Conservation (phyloP, 1,140 invertebrate genomes). For the Pantala flavescens region DNA sequence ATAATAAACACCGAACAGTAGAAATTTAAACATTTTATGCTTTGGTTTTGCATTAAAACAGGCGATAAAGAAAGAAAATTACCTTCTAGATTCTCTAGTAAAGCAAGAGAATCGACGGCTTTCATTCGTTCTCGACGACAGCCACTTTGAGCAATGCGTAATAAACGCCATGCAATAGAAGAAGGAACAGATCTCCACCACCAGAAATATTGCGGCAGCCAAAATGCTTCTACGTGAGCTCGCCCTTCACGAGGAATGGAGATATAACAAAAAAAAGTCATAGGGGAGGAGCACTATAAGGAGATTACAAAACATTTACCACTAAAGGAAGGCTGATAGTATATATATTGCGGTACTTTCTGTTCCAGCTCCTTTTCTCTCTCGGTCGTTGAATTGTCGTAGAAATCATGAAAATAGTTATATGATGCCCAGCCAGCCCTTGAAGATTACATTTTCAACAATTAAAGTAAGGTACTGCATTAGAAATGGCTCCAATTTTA, state of each 20-base stretch:
- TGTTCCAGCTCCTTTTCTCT: slow-evolving; percentile 33
- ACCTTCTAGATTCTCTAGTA: slow-evolving; percentile 35
- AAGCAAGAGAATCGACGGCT: slow-evolving; percentile 31
- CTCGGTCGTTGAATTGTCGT: slow-evolving; percentile 16
- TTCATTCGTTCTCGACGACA: slow-evolving; percentile 27
- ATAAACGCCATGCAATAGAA: slow-evolving; percentile 27
- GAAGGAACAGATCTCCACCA: slow-evolving; percentile 33
- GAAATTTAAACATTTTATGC: too few species aligned
- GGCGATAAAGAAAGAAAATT: too few species aligned
- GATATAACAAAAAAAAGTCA: background rate
- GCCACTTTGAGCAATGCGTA: slow-evolving; percentile 31
- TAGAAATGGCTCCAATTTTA: too few species aligned
- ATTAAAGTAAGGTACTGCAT: too few species aligned
- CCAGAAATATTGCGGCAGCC: slow-evolving; percentile 17
- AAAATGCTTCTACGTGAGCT: slow-evolving; percentile 26
- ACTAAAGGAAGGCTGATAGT: slow-evolving; percentile 35
- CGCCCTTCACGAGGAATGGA: slow-evolving; percentile 23
- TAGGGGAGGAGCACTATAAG: background rate
- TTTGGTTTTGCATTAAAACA: too few species aligned
- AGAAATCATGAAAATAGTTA: background rate
- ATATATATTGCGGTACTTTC: slow-evolving; percentile 35
- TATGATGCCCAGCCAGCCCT: background rate
- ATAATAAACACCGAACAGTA: too few species aligned
- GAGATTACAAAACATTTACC: slow-evolving; percentile 23
- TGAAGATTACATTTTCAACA: too few species aligned